These are phyloP conservation scores for Coregonus sp. DNA, from an alignment of 2,797 vertebrate species.

Conservation along the genomic window DNA sequence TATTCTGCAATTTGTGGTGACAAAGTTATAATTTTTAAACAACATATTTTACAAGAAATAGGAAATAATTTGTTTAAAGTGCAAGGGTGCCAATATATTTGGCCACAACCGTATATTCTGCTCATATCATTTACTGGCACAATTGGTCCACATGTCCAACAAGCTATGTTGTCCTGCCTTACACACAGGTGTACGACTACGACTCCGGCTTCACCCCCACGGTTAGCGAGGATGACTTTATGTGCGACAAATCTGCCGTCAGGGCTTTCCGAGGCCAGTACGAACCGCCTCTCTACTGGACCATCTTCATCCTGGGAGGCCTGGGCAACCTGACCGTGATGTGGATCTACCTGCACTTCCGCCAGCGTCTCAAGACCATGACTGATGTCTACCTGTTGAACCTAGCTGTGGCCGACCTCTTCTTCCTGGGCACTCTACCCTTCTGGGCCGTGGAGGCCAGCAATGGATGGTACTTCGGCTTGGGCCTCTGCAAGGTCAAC, in stretches of 20 bases:
- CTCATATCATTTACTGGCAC: neutral
- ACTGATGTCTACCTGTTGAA: slow-evolving; percentile 85
- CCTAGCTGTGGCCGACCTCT: slow-evolving; percentile 83
- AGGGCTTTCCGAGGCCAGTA: slow-evolving; percentile 71
- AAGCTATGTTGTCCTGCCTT: neutral
- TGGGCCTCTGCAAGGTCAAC: slow-evolving; percentile 79
- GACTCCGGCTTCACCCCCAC: slow-evolving; percentile 29
- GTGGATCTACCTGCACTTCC: slow-evolving; percentile 80
- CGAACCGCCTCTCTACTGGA: slow-evolving; percentile 80
- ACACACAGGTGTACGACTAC: slow-evolving; percentile 15
- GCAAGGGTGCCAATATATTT: too few species aligned
- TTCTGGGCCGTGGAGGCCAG: slow-evolving; percentile 83
- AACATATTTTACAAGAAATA: too few species aligned
- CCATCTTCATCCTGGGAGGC: slow-evolving; percentile 75
- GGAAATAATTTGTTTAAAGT: too few species aligned
- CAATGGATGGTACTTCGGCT: slow-evolving; percentile 77
- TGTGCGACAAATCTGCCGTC: slow-evolving; percentile 70
- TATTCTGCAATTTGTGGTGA: too few species aligned
- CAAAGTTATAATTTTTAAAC: too few species aligned
- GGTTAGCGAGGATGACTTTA: slow-evolving; percentile 5
- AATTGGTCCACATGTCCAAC: neutral
- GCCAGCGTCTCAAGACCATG: slow-evolving; percentile 80
- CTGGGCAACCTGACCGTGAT: slow-evolving; percentile 82
- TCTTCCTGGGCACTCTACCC: slow-evolving; percentile 85
- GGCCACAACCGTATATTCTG: neutral